Base-by-base conservation (phyloP, 2,797 vertebrate genomes). In the Macrochelys suwanniensis region DNA sequence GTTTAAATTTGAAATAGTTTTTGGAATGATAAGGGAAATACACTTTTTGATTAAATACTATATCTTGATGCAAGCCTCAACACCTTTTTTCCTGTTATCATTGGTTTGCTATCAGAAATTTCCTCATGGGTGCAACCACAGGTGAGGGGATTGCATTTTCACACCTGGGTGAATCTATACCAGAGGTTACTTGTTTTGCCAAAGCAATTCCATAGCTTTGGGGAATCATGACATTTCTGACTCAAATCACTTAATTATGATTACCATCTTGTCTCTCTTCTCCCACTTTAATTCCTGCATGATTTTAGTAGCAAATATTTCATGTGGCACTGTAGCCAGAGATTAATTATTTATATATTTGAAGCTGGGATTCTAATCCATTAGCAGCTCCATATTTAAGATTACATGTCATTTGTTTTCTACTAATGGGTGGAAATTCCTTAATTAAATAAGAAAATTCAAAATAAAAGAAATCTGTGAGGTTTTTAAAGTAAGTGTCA, bases 331-430 rank as follows among this genome's bases (percentile, higher is more conserved):
- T n/a, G 10, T 88, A 92, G 16, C 25, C 15, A 80, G 61, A 5
- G 45, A 54, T 61, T 68, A 57, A 76, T 57, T n/a, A 92, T 17
- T 82, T 12, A 26, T 93, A 3, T 45, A 37, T 56, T 31, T 76
- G 49, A 87, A 77, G 56, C 37, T 79, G 33, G 6, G 31, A 51
- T 88, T 86, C 31, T 61, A 5, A 37, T 83, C 31, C 50, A 5
- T 71, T 80, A 57, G 42, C 51, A 49, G 47, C 0, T 77, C 2
- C 5, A 7, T n/a, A 77, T 47, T 85, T 21, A 74, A 84, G 68
- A 85, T 74, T 49, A 59, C 82, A 45, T 16, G 84, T 90, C 77
- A 45, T 82, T 89, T 8, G 71, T 94, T 86, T 82, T 80, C 47
- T 42, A 82, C 2, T 28, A 2, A 77, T 92, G 49, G 4, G 28